A percentile compares a stretch with the other conserved stretches of the same genome.
These are phyloP conservation scores for Diorhabda sublineata DNA, from an alignment of 1,140 invertebrate species.

Conservation along the genomic window DNA sequence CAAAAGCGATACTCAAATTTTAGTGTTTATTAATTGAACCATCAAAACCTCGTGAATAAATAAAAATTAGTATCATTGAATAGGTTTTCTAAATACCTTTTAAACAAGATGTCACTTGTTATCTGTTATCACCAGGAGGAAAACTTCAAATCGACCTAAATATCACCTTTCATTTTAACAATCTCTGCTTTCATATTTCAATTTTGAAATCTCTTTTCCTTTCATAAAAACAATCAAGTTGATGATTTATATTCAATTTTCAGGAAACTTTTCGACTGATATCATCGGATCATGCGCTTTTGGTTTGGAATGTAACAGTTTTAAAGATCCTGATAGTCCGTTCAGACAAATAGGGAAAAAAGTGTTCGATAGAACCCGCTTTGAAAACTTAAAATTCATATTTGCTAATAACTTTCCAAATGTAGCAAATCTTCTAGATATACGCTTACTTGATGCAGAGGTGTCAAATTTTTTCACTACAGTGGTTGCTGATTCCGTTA, in stretches of 20 bases:
- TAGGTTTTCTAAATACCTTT: too few species aligned
- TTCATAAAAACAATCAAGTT: neutral
- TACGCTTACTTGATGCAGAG: neutral
- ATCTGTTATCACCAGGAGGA: too few species aligned
- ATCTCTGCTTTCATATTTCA: neutral
- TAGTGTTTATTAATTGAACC: too few species aligned
- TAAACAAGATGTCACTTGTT: too few species aligned
- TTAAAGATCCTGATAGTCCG: conserved; percentile 50
- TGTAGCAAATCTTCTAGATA: neutral
- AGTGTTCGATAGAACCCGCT: conserved; percentile 24
- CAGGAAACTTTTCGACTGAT: conserved; percentile 54
- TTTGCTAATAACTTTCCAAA: conserved; percentile 5
- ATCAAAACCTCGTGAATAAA: too few species aligned
- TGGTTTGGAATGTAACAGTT: conserved; percentile 53
- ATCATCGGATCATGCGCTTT: conserved; percentile 57
- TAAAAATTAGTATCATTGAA: too few species aligned
- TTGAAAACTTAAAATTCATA: neutral
- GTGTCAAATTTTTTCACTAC: conserved; percentile 47
- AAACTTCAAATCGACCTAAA: too few species aligned
- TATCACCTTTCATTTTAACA: neutral
- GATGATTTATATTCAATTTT: neutral
- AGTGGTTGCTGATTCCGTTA: conserved; percentile 47
- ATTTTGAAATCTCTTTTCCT: neutral
- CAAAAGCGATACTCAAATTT: too few species aligned
- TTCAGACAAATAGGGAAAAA: conserved; percentile 45